Conservation (phyloP, 2,888 invertebrate genomes). For the Trichopoda pennipes region DNA sequence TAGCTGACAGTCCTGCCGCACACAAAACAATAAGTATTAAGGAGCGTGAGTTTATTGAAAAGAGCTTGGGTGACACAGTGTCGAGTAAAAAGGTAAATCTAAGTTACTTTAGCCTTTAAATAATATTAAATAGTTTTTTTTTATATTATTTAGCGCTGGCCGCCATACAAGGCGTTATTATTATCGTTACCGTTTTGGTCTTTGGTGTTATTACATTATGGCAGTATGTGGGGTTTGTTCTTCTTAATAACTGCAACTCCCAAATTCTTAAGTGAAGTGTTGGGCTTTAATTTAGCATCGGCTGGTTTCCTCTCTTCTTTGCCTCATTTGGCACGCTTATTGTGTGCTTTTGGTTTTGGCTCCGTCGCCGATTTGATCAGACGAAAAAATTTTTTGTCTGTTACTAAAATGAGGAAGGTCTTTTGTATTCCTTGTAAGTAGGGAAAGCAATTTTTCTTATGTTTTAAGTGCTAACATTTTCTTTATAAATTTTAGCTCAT, state of each 20-base stretch:
- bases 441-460: background rate
- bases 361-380: conserved; percentile 85
- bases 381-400: conserved; percentile 80
- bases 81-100: conserved; percentile 83
- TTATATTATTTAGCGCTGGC: conserved; percentile 82
- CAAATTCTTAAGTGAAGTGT: conserved; percentile 86
- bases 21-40: conserved; percentile 84
- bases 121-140: background rate
- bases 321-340: conserved; percentile 86
- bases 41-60: conserved; percentile 85
- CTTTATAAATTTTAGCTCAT: conserved; percentile 81
- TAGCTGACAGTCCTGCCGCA: conserved; percentile 84
- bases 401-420: conserved; percentile 84
- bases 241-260: conserved; percentile 89
- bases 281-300: conserved; percentile 87
- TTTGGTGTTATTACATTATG: conserved; percentile 86
- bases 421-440: conserved; percentile 85
- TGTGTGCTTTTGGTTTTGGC: conserved; percentile 87
- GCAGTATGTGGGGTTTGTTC: conserved; percentile 89
- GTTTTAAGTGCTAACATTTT: background rate
- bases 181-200: conserved; percentile 87
- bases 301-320: conserved; percentile 87
- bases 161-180: conserved; percentile 84
- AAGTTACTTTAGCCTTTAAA: background rate
- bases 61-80: conserved; percentile 83